Percentiles rank a stretch among this genome's conserved stretches.
Conservation (phyloP, 2,888 invertebrate genomes). For the Vesta saturnalis region DNA sequence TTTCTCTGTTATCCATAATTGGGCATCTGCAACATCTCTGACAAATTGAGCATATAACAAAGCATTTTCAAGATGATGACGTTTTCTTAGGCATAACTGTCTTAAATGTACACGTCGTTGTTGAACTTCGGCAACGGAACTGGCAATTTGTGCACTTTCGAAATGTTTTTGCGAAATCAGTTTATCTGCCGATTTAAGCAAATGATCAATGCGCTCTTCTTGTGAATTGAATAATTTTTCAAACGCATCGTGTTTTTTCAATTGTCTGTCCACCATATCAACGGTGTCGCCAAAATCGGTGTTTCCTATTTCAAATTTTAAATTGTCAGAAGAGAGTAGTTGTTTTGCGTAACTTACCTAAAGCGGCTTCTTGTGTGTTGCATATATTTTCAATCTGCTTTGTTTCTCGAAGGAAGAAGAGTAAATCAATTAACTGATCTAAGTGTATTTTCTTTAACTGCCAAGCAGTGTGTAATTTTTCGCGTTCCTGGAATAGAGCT, state of each 20-base stretch:
- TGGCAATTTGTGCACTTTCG: constrained; percentile 82
- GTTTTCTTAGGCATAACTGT: constrained; percentile 73
- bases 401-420: constrained; percentile 94
- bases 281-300: constrained; percentile 81
- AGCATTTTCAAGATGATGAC: constrained; percentile 77
- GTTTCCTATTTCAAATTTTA: constrained; percentile 59
- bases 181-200: constrained; percentile 88
- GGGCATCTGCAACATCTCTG: constrained; percentile 90
- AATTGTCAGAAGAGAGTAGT: not conserved
- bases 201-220: constrained; percentile 85
- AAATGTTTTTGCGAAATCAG: constrained; percentile 91
- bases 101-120: constrained; percentile 75
- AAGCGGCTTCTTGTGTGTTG: constrained; percentile 84
- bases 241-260: constrained; percentile 95
- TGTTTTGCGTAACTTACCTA: constrained; percentile 61
- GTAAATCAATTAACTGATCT: constrained; percentile 91
- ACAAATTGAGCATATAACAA: constrained; percentile 90
- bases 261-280: constrained; percentile 88
- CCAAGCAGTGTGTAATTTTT: constrained; percentile 85
- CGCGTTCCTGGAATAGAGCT: constrained; percentile 80
- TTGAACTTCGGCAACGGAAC: constrained; percentile 78
- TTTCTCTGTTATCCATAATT: constrained; percentile 92
- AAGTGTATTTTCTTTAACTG: constrained; percentile 87
- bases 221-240: constrained; percentile 89
- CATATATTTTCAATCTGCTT: constrained; percentile 91